phyloP scores from a whole-genome alignment of 37 sponge, comb jelly and placozoan genomes.

The Lycopodina hypogea region DNA sequence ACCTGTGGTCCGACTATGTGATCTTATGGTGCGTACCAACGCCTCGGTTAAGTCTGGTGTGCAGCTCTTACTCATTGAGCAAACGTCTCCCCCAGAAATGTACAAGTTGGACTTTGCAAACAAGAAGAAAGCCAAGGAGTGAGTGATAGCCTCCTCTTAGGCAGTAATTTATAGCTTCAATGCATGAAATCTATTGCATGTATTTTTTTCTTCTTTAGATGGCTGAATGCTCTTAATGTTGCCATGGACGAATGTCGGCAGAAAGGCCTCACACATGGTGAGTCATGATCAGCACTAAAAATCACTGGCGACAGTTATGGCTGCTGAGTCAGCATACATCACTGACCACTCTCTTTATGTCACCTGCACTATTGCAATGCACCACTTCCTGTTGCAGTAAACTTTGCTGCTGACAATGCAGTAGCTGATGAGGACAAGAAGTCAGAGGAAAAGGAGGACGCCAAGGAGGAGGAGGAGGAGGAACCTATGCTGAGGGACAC shows the following conservation, averaged over 20 bases:
- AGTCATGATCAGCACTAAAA: slow-evolving; percentile 13
- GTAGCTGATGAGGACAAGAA: slow-evolving; percentile 42
- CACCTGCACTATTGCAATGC: too few relatives aligned
- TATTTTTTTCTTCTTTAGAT: slow-evolving; percentile 17
- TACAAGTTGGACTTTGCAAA: slow-evolving; percentile 58
- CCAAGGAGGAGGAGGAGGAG: slow-evolving; percentile 24
- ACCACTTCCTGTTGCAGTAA: too few relatives aligned
- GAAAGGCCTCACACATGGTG: slow-evolving; percentile 66
- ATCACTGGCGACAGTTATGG: background rate
- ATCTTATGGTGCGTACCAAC: slow-evolving; percentile 68
- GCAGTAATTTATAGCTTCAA: background rate
- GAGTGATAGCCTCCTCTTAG: background rate
- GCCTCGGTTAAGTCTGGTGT: slow-evolving; percentile 63
- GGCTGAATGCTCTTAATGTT: slow-evolving; percentile 47
- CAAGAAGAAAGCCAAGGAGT: slow-evolving; percentile 65
- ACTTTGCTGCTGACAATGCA: slow-evolving; percentile 46
- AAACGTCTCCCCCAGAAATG: slow-evolving; percentile 56
- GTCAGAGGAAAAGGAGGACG: slow-evolving; percentile 18
- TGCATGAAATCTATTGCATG: background rate
- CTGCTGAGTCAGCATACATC: background rate
- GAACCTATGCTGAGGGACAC: background rate
- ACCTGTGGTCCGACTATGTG: slow-evolving; percentile 72
- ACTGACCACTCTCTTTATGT: background rate
- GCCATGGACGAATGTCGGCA: slow-evolving; percentile 60
- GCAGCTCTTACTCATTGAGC: slow-evolving; percentile 67